Evolutionary conservation across 2,888 invertebrate genomes (phyloP).

Genomic region (Acleris emargana): DNA sequence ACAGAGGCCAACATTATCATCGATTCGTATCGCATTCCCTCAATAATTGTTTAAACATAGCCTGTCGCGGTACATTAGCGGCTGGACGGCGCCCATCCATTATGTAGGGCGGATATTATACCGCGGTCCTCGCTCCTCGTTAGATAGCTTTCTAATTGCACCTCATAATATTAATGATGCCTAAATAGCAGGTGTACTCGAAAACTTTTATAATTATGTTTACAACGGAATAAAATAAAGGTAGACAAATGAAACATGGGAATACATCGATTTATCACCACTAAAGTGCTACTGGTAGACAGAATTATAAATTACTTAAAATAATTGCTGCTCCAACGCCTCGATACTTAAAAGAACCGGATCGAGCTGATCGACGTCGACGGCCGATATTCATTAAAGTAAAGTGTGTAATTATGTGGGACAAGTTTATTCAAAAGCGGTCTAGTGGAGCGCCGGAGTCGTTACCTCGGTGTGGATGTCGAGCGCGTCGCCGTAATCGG

Average conservation of each 20-base stretch:
- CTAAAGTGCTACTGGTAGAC: constrained; percentile 37
- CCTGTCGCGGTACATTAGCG: constrained; percentile 69
- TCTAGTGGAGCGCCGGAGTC: constrained; percentile 66
- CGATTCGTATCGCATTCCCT: constrained; percentile 77
- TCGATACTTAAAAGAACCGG: constrained; percentile 68
- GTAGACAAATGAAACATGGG: constrained; percentile 14
- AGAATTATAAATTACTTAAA: constrained; percentile 51
- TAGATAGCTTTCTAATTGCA: constrained; percentile 61
- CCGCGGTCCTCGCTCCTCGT: constrained; percentile 47
- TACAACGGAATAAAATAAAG: constrained; percentile 16
- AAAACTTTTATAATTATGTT: constrained; percentile 16
- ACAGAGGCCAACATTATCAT: constrained; percentile 79
- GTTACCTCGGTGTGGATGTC: constrained; percentile 71
- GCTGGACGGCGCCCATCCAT: constrained; percentile 60
- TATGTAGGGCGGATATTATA: constrained; percentile 58
- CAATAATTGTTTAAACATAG: constrained; percentile 81
- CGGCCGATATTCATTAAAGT: constrained; percentile 77
- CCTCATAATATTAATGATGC: constrained; percentile 38
- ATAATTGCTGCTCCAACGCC: constrained; percentile 65
- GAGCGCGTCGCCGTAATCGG: constrained; percentile 66
- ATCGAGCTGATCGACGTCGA: constrained; percentile 35
- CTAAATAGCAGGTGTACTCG: constrained; percentile 10
- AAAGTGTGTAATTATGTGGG: constrained; percentile 80
- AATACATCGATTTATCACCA: constrained; percentile 33
- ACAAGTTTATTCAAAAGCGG: constrained; percentile 70